Evolutionary conservation across 1,140 invertebrate species (phyloP), one percentile per base, ranked within the genome.

Genomic region (Drosophila sp.): DNA sequence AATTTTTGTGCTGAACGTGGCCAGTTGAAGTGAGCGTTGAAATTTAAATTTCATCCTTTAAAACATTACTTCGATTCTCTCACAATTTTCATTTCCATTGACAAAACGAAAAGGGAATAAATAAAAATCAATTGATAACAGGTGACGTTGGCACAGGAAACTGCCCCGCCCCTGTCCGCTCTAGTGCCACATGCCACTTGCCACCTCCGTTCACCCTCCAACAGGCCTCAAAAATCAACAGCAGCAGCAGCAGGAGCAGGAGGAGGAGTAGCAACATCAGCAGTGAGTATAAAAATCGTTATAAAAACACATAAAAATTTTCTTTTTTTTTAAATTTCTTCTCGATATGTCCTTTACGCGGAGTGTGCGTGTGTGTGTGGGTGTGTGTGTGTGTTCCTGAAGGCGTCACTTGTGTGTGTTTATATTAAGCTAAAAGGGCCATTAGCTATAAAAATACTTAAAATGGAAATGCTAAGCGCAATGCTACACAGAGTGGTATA

Each of bases 401-500:
- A 60, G 60, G 73, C 73, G 41, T 76, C 73, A 76, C 73, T 76
- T 72, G 74, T 82, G 79, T 82, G 70, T 87, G 83, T 87, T 87
- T 72, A 79, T 75, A 82, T 86, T 87, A 83, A 87, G 82, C 85
- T 82, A 87, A 86, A 86, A 86, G 83, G 69, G 76, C 83, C 83
- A 86, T 86, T 86, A 86, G 83, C 83, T 87, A 86, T 87, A 87
- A 86, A 86, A 86, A 86, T 86, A 86, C 83, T 86, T 87, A 87
- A 86, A 77, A 87, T 83, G 83, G 69, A 83, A 86, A 86, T 86
- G 44, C 44, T 50, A 71, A 79, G 76, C 83, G 69, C 83, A 86
- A 56, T 70, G 84, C 83, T 72, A 70, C 62, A 65, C 60, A 70
- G 79, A 69, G 70, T 75, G 72, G 63, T 74, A 74, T 64, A 68